Percentiles rank a stretch among this genome's conserved stretches.
These are phyloP conservation scores for Polydrusus pterygomalis DNA, from an alignment of 2,888 invertebrate genomes.

Conservation along the genomic window DNA sequence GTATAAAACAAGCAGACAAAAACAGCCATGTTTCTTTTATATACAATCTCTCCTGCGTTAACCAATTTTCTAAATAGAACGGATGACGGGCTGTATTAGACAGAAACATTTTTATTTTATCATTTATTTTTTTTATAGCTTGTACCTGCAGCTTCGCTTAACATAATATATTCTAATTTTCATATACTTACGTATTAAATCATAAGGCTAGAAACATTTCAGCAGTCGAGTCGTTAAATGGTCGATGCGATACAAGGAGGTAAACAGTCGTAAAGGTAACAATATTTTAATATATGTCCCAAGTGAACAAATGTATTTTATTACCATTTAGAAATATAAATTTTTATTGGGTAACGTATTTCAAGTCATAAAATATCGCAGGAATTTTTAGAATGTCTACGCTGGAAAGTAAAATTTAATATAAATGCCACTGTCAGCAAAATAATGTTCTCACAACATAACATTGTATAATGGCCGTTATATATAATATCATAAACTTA, in stretches of 20 bases:
- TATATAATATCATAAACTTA: slow-evolving; percentile 6
- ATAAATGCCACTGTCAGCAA: slow-evolving; percentile 19
- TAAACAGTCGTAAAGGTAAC: too few relatives aligned
- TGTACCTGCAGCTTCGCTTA: not conserved
- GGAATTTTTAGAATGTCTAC: not conserved
- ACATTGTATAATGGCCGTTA: slow-evolving; percentile 4
- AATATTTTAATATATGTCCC: too few relatives aligned
- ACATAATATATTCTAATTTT: too few relatives aligned
- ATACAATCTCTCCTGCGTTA: slow-evolving; percentile 46
- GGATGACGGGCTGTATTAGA: slow-evolving; percentile 26
- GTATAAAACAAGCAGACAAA: slow-evolving; percentile 47
- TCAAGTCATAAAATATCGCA: not conserved
- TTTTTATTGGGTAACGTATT: not conserved
- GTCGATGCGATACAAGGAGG: too few relatives aligned
- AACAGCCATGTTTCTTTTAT: slow-evolving; percentile 55
- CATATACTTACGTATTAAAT: too few relatives aligned
- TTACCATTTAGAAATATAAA: not conserved
- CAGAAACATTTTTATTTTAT: slow-evolving; percentile 22
- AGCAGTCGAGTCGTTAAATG: too few relatives aligned
- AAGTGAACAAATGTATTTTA: not conserved
- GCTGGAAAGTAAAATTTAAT: slow-evolving; percentile 9
- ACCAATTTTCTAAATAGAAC: slow-evolving; percentile 50
- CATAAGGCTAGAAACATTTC: too few relatives aligned
- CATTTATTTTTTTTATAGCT: not conserved
- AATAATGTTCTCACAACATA: slow-evolving; percentile 11